A percentile compares a stretch with the other conserved stretches of the same genome.
Conservation (phyloP, 2,888 invertebrate species). For the Hypercompe scribonia region DNA sequence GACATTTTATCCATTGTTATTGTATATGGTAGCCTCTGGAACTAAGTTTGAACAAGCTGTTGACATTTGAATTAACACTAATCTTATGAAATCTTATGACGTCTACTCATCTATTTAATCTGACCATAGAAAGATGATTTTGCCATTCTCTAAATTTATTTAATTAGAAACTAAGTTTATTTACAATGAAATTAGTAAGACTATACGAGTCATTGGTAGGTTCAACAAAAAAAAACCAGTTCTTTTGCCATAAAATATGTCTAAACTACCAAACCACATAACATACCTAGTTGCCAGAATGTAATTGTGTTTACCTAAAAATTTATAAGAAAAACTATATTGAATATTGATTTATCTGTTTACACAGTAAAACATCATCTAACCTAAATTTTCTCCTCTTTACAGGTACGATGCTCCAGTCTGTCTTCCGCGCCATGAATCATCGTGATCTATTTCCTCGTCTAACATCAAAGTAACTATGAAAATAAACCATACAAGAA, state of each 20-base stretch:
- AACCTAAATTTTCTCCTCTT: slow-evolving; percentile 24
- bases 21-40: not conserved
- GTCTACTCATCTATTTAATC: not conserved
- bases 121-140: not conserved
- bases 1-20: not conserved
- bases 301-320: not conserved
- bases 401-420: slow-evolving; percentile 36
- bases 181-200: too few relatives aligned
- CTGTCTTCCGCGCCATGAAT: slow-evolving; percentile 17
- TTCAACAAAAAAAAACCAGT: too few relatives aligned
- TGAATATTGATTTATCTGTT: not conserved
- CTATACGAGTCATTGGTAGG: too few relatives aligned
- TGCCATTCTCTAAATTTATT: not conserved
- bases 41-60: not conserved
- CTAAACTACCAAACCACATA: not conserved
- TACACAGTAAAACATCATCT: slow-evolving; percentile 10
- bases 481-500: slow-evolving; percentile 27
- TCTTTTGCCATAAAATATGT: not conserved
- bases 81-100: too few relatives aligned
- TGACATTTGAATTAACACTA: not conserved
- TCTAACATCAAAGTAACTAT: slow-evolving; percentile 44
- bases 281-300: not conserved
- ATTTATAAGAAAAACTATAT: not conserved
- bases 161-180: too few relatives aligned
- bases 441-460: slow-evolving; percentile 12